phyloP scores from a whole-genome alignment of 2,888 invertebrate species.

The Platycnemis pennipes region DNA sequence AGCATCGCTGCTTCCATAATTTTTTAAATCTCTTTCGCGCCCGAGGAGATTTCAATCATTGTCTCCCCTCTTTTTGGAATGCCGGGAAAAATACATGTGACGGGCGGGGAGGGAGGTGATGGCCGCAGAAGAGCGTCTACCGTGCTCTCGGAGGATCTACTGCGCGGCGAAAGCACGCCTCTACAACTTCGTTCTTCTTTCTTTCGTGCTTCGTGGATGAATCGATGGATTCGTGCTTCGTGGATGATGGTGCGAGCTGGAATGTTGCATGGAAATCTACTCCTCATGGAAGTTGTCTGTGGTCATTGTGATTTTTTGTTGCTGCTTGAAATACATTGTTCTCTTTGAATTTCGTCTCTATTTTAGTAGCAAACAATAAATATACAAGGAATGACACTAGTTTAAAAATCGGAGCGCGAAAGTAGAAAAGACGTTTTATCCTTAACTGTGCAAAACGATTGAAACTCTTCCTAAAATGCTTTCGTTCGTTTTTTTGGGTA shows the following conservation, averaged over 20 bases:
- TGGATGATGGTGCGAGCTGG: no score
- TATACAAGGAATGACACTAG: background rate
- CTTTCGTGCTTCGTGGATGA: no score
- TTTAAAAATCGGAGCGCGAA: background rate
- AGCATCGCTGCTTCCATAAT: background rate
- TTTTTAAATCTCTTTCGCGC: background rate
- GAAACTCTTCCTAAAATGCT: background rate
- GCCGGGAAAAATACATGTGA: background rate
- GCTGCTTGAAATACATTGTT: background rate
- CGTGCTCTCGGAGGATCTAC: no score
- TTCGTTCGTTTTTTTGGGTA: background rate
- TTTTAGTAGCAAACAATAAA: background rate
- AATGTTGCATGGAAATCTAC: no score
- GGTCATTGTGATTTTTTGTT: no score
- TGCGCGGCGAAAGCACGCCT: no score
- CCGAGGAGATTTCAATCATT: background rate
- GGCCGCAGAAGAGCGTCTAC: no score
- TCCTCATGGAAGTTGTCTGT: no score
- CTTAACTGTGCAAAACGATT: background rate
- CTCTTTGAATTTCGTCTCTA: no score
- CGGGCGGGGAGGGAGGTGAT: background rate
- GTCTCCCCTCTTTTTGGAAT: background rate
- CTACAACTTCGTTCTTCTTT: no score
- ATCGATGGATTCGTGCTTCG: no score
- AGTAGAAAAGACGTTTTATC: background rate